Base-by-base conservation (phyloP, 2,888 invertebrate species). In the Piscicola geometra region DNA sequence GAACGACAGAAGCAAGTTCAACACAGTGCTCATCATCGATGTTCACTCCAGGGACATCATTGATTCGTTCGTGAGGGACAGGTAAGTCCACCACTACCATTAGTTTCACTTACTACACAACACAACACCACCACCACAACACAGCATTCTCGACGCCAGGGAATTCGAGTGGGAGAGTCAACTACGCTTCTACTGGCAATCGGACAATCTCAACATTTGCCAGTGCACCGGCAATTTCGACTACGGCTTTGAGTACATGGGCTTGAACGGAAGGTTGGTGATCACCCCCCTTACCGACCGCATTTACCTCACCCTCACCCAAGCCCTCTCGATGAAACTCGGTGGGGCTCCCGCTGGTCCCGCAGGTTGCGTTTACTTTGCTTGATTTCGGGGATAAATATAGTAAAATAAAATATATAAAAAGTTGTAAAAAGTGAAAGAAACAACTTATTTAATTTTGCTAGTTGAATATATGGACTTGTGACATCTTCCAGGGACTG, bases 161-260 rank as follows among this genome's bases (percentile, higher is more conserved):
- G 94, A 94, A 86, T 95, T 95, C 82, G 91, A 93, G 82, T 95
- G 95, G 95, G 94, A 94, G 85, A 93, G 93, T 82, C 94, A 95
- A 85, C 87, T 95, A 77, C 87, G 94, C 76, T 94, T 94, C 87
- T 95, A 95, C 83, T 95, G 95, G 95, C 88, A 89, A 76, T 87
- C 90, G 64, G 93, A 94, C 83, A 91, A 92, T 81, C 85, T 93
- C 28, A 90, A 90, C 86, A 90, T 94, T 30, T 88, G 90, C 33
- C 95, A 95, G 83, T 95, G 94, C 83, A 78, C 86, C 82, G 92
- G 93, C 64, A 86, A 89, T 32, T 95, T 95, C 83, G 92, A 93
- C 78, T 95, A 94, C 82, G 95, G 95, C 2, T 95, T 94, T 84
- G 95, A 95, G 84, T 95, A 95, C 84, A 94, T 94, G 93, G 95